Evolutionary conservation across 2,888 invertebrate species (phyloP), one percentile per base, ranked within the genome.

Genomic region (Caenorhabditis sulstoni): DNA sequence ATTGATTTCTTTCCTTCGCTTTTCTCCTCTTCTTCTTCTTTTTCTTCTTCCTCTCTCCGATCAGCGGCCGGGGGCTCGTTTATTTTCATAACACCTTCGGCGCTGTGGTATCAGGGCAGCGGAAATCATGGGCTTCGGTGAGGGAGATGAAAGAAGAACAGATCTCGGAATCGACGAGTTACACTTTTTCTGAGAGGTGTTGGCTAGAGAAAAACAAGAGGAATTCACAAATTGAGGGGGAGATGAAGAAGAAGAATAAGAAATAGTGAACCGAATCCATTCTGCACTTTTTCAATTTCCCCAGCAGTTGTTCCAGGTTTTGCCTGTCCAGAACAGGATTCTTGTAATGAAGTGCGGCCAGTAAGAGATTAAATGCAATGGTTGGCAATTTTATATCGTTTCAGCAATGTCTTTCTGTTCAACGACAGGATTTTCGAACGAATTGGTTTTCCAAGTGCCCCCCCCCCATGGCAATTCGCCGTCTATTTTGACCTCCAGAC

Each of bases 51-150:
- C 7, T 29, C 29, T 29, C 7, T 29, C 29, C 29, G 29, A 29
- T 29, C 29, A 29, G 29, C 29, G 52, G 14, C 59, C 29, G 29
- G 55, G 39, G 58, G 70, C 76, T 77, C 77, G 70, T 77, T 77
- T 70, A 77, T 77, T 77, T 77, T 70, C 70, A 77, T 65, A 77
- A 77, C 77, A 77, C 77, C 50, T 66, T 65, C 57, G 62, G 64
- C 55, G 57, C 65, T 58, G 65, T 53, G 61, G 53, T 61, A 61
- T 70, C 61, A 53, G 41, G 3, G 29, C 4, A 3, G 7, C 9
- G n/a, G 49, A 29, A 12, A 16, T 49, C 55, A 64, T 62, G 61
- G 29, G 29, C 4, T 29, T 29, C 7, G 29, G 29, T 5, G 29
- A 29, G 29, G n/a, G 29, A 29, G 29, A 29, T 5, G 29, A 29